Base-by-base conservation (phyloP, 2,888 invertebrate species). In the Scrobipalpa costella region DNA sequence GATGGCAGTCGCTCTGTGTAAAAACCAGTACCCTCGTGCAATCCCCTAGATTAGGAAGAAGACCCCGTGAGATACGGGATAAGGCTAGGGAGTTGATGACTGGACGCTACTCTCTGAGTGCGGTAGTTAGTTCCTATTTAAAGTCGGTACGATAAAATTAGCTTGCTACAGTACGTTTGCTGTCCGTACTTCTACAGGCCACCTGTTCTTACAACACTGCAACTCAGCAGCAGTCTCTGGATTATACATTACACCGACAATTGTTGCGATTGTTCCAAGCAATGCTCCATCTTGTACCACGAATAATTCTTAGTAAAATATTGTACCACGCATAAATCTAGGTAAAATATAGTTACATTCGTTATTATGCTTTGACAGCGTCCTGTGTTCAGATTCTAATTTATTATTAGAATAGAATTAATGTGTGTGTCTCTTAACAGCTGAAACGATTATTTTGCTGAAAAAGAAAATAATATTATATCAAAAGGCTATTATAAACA, bases 281-380 rank as follows among this genome's bases (percentile, higher is more conserved):
- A 52, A 13, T 13, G 50, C 19, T 52, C 21, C 13, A 27, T 52
- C 50, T 52, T 27, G 21, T 49, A 19, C 49, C 27, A 21, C 50
- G 21, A 21, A 52, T 52, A 52, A 52, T 52, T 52, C 50, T 21
- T 21, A 11, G 21, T 52, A 52, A 52, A 52, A 52, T 52, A 52
- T 44, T 44, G n/a, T 13, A 6, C 44, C n/a, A 11, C 38, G 38
- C 27, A 27, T 27, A 27, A 52, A 27, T 52, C 50, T 52, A 13
- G 2, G 21, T 52, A 52, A 52, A 27, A 52, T 52, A 52, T 44
- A n/a, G 44, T 44, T 44, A 44, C 44, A n/a, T 15, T 15, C 44
- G 15, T 44, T 44, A n/a, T n/a, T 15, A n/a, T 15, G 15, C 44
- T n/a, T 44, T 44, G 44, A 44, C 44, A 44, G 9, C 44, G 44